These are phyloP conservation scores for Osedax fenrisi DNA, from an alignment of 2,888 invertebrate genomes.

Conservation along the genomic window DNA sequence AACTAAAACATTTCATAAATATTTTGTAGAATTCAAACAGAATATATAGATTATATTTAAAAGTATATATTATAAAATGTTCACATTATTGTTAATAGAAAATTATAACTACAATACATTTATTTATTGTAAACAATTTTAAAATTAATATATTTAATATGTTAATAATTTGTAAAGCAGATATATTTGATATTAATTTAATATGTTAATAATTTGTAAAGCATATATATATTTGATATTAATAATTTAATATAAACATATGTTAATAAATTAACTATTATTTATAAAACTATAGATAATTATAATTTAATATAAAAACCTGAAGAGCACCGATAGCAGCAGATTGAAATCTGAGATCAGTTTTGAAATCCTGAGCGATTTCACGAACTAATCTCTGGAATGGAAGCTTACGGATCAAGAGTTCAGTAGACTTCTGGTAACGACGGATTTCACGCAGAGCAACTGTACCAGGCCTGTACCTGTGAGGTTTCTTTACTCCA, in stretches of 20 bases:
- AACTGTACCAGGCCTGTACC: slow-evolving; percentile 51
- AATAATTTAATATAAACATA: too few relatives aligned
- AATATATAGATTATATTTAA: too few relatives aligned
- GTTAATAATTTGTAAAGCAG: too few relatives aligned
- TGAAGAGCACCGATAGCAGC: slow-evolving; percentile 51
- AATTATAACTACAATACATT: neutral
- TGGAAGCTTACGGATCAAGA: slow-evolving; percentile 49
- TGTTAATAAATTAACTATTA: too few relatives aligned
- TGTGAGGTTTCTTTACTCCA: slow-evolving; percentile 50
- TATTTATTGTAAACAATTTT: neutral
- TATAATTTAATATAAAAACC: too few relatives aligned
- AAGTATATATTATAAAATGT: neutral
- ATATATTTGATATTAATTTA: too few relatives aligned
- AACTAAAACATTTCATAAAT: too few relatives aligned
- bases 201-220: too few relatives aligned
- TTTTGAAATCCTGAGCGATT: slow-evolving; percentile 52
- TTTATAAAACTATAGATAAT: too few relatives aligned
- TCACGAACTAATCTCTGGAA: slow-evolving; percentile 50
- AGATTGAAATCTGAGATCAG: slow-evolving; percentile 50
- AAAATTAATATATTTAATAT: neutral
- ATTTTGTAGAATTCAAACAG: too few relatives aligned
- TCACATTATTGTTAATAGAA: neutral
- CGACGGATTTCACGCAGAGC: slow-evolving; percentile 51
- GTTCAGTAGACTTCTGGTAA: slow-evolving; percentile 50
- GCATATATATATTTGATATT: too few relatives aligned